Percentiles rank a stretch among this genome's conserved stretches.
Conservation (phyloP, 2,797 vertebrate genomes). For the Mormyrus proboscirostris region DNA sequence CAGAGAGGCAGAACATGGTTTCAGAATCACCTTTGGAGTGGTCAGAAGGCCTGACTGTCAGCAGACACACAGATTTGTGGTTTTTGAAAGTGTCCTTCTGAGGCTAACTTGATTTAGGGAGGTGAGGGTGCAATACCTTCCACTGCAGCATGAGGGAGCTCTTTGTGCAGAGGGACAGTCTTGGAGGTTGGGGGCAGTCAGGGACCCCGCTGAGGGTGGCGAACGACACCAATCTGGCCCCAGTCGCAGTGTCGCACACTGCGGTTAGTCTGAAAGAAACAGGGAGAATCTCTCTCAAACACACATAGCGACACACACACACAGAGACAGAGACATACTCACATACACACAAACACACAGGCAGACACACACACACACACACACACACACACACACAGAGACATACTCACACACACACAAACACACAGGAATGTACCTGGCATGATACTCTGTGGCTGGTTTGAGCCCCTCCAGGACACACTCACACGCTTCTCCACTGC, state of each 20-base stretch:
- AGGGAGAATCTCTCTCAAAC: not conserved
- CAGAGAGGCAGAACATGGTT: conserved; percentile 37
- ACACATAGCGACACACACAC: not conserved
- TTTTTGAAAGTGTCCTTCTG: not conserved
- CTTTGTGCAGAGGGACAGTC: conserved; percentile 72
- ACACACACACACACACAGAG: not conserved
- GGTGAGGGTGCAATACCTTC: conserved; percentile 62
- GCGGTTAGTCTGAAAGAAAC: conserved; percentile 59
- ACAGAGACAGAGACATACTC: not conserved
- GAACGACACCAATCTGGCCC: conserved; percentile 72
- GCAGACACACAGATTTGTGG: not conserved
- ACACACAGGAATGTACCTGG: conserved; percentile 60
- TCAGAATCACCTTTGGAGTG: not conserved
- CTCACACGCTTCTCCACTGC: conserved; percentile 78
- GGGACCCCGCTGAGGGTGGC: conserved; percentile 76
- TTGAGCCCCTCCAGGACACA: conserved; percentile 76
- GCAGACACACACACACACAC: not conserved
- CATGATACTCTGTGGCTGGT: conserved; percentile 77
- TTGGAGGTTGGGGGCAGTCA: conserved; percentile 71
- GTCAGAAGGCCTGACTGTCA: not conserved
- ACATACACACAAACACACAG: not conserved
- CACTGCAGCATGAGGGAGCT: conserved; percentile 77
- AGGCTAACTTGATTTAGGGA: not conserved
- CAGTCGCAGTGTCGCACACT: conserved; percentile 67
- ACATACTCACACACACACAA: no score